A percentile compares a stretch with the other conserved stretches of the same genome.
Conservation (phyloP, 1,140 invertebrate species). For the Macrosteles quadrilineatus region DNA sequence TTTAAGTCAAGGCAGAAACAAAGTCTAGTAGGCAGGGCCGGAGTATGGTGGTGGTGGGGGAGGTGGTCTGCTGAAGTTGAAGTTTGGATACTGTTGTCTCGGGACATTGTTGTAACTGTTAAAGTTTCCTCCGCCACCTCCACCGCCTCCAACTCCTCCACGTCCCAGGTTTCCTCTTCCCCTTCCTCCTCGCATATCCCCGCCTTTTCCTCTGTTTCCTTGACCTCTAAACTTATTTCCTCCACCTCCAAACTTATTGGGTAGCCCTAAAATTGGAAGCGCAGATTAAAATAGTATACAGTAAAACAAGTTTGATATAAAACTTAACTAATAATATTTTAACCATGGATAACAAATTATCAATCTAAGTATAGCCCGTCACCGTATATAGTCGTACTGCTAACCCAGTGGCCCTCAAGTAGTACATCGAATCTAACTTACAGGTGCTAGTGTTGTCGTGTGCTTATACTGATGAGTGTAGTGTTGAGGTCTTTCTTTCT, state of each 20-base stretch:
- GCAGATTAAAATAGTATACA: background rate
- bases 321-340: too few relatives aligned
- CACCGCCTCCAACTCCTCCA: background rate
- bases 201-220: background rate
- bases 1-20: too few relatives aligned
- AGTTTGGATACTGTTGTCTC: background rate
- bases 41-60: constrained; percentile 11
- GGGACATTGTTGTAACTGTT: background rate
- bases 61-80: constrained; percentile 17
- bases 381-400: too few relatives aligned
- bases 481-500: too few relatives aligned
- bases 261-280: background rate
- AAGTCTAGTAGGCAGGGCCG: background rate
- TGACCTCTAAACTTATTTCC: background rate
- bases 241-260: background rate
- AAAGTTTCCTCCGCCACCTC: background rate
- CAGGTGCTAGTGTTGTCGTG: background rate
- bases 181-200: background rate
- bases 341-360: background rate
- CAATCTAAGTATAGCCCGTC: too few relatives aligned
- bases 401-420: too few relatives aligned
- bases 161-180: background rate
- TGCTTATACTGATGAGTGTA: background rate
- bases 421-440: too few relatives aligned
- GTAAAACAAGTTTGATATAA: background rate